These are phyloP conservation scores for Fistularia tabacaria DNA, from an alignment of 2,797 vertebrate species.

Conservation along the genomic window DNA sequence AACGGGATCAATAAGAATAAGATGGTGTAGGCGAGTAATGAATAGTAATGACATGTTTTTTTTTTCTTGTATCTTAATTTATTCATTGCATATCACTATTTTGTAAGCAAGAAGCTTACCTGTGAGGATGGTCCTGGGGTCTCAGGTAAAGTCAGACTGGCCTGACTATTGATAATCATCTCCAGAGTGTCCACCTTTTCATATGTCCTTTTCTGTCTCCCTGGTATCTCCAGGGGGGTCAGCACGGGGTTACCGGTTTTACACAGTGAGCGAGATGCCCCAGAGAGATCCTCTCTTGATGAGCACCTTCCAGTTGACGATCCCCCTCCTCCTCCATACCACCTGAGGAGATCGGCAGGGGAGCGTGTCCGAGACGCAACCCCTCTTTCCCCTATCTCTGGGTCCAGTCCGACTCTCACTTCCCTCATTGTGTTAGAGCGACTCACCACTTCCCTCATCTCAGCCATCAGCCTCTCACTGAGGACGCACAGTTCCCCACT, in stretches of 20 bases:
- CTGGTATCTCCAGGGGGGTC: constrained; percentile 68
- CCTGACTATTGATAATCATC: constrained; percentile 80
- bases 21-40: no score
- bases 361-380: constrained; percentile 71
- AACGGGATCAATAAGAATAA: no score
- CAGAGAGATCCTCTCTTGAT: constrained; percentile 76
- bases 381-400: constrained; percentile 71
- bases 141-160: constrained; percentile 76
- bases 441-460: constrained; percentile 87
- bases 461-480: constrained; percentile 86
- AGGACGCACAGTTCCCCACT: constrained; percentile 82
- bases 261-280: constrained; percentile 68
- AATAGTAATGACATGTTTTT: no score
- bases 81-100: no score
- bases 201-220: constrained; percentile 86
- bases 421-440: constrained; percentile 83
- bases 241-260: constrained; percentile 55
- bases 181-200: constrained; percentile 90
- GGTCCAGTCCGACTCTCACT: constrained; percentile 72
- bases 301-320: constrained; percentile 59
- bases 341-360: constrained; percentile 77
- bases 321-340: constrained; percentile 56
- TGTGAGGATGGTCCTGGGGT: constrained; percentile 74
- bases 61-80: no score
- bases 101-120: constrained; percentile 61